Conservation (phyloP, 2,797 vertebrate genomes). For the Periophthalmus magnuspinnatus region DNA sequence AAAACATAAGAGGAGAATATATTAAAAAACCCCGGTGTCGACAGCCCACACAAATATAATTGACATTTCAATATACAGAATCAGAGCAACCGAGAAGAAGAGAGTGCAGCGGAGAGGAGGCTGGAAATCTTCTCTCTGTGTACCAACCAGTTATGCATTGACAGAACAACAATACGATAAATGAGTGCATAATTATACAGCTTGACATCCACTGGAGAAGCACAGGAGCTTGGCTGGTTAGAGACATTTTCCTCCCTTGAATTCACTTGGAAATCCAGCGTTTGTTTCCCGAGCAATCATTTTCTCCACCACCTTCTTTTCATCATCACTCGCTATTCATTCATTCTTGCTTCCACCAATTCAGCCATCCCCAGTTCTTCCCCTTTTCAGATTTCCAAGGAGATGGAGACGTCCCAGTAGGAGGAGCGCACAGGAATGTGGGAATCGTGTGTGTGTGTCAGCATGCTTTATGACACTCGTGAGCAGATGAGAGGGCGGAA, state of each 20-base stretch:
- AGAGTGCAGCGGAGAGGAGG: constrained; percentile 28
- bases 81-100: constrained; percentile 55
- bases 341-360: constrained; percentile 53
- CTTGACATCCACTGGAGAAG: constrained; percentile 67
- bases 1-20: constrained; percentile 52
- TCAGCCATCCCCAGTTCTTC: constrained; percentile 34
- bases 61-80: constrained; percentile 72
- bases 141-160: constrained; percentile 65
- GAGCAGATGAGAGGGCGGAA: constrained; percentile 75
- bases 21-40: constrained; percentile 53
- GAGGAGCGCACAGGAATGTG: constrained; percentile 66
- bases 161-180: constrained; percentile 72
- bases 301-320: constrained; percentile 65
- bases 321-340: constrained; percentile 72
- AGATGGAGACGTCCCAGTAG: constrained; percentile 68
- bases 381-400: constrained; percentile 54
- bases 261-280: constrained; percentile 62
- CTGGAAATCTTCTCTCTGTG: constrained; percentile 54
- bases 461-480: constrained; percentile 72
- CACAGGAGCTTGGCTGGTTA: constrained; percentile 52
- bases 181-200: constrained; percentile 73
- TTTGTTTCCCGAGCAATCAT: constrained; percentile 58
- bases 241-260: constrained; percentile 43
- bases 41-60: constrained; percentile 70
- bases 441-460: constrained; percentile 44